Evolutionary conservation across 2,113 vertebrate genomes (phyloP), one percentile per base, ranked within the genome.

Genomic region (Abramis brama): DNA sequence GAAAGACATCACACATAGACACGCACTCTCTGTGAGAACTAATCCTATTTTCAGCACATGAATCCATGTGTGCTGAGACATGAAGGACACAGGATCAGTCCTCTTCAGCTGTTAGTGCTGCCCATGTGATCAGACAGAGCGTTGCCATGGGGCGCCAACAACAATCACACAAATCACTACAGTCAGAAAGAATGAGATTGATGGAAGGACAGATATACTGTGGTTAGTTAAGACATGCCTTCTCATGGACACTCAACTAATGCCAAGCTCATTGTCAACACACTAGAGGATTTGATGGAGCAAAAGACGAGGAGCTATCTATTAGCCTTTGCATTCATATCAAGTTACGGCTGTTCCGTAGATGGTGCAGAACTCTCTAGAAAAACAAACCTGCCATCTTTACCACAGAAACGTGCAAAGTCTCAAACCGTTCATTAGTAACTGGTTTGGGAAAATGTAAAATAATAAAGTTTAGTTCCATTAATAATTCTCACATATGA

Each of bases 51-150:
- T 83, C 66, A 74, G 82, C 50, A 52, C 82, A 59, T 83, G 82
- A 73, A 21, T 83, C 68, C 82, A 73, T 83, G 82, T 83, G 82
- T 83, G 81, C 73, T 83, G 82, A 83, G 68, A 83, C 82, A 83
- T 83, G 82, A 83, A 83, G 82, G 82, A 83, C 82, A 73, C 33
- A 43, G 68, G 47, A 83, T 83, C 82, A 59, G 82, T 83, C 66
- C 82, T 73, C 50, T 83, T 83, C 68, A 83, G 82, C 82, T 73
- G 82, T 83, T 83, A 83, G 21, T 27, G 66, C 82, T 73, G 66
- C 66, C 68, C 33, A 73, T 83, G 50, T 74, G 82, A 83, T 55
- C 82, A 83, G 82, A 83, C 68, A 73, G 66, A 83, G 50, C 1
- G 23, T 57, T 83, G 82, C 82, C 66, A 74, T 52, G 82, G 82